These are phyloP conservation scores for Amphiura filiformis DNA, from an alignment of 35 echinoderm and acorn worm genomes.

Conservation along the genomic window DNA sequence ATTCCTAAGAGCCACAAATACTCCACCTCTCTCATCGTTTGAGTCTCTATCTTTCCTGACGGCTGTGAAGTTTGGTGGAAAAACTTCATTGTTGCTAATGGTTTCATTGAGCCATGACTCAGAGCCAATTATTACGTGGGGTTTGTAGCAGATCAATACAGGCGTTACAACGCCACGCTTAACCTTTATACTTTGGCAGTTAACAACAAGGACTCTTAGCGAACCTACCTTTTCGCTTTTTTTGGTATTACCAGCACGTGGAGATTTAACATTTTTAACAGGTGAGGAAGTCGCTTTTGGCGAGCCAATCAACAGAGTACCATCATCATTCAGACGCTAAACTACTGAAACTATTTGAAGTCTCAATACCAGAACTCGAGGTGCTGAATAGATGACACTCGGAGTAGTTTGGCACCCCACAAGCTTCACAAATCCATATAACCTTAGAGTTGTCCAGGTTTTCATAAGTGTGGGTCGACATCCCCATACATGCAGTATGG, in stretches of 20 bases:
- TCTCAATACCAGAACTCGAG: neutral
- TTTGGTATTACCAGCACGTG: neutral
- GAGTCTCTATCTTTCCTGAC: slow-evolving; percentile 8
- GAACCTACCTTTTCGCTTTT: neutral
- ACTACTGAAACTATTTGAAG: neutral
- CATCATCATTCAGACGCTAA: neutral
- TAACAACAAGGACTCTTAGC: slow-evolving; percentile 41
- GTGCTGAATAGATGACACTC: slow-evolving; percentile 16
- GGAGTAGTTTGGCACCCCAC: slow-evolving; percentile 39
- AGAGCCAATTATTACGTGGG: slow-evolving; percentile 38
- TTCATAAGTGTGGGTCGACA: slow-evolving; percentile 34
- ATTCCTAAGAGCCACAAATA: slow-evolving; percentile 18
- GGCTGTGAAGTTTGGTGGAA: slow-evolving; percentile 15
- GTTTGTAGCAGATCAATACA: slow-evolving; percentile 28
- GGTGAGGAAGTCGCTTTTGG: neutral
- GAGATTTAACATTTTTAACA: neutral
- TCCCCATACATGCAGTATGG: slow-evolving; percentile 46
- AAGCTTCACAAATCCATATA: slow-evolving; percentile 36
- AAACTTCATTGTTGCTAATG: slow-evolving; percentile 33
- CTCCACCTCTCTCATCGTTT: slow-evolving; percentile 7
- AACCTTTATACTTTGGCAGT: slow-evolving; percentile 46
- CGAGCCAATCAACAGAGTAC: neutral
- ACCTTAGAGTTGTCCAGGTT: slow-evolving; percentile 16
- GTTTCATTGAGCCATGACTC: slow-evolving; percentile 61
- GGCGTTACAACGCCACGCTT: slow-evolving; percentile 16